Evolutionary conservation across 2,888 invertebrate genomes (phyloP), one percentile per base, ranked within the genome.

Genomic region (Therioaphis trifolii): DNA sequence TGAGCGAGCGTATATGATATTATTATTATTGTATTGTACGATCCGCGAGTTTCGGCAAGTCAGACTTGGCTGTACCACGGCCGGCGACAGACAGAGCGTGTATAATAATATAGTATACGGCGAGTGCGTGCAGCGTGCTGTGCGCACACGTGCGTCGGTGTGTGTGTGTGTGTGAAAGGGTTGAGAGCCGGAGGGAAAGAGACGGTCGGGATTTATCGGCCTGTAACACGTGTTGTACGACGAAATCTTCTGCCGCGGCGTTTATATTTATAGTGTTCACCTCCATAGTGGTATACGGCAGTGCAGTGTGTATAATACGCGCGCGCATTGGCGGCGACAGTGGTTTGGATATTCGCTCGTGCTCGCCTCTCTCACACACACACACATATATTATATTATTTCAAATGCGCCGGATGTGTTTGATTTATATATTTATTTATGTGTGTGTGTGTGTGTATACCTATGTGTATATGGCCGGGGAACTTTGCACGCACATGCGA

Each of bases 211-310:
- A 82, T 82, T 82, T 82, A 82, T 82, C 29, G 74, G 74, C 49
- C 49, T 49, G 82, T 82, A 82, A 82, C 82, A 82, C 72, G 72
- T 82, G 74, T 74, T 82, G 74, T 74, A 52, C 82, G 82, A 82
- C 74, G 82, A 74, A 74, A 82, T 82, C 82, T 80, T 74, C 82
- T 74, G 52, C 35, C 52, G 15, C 49, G 52, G 52, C 24, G n/a
- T 43, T 4, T 74, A 72, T 79, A 52, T 71, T 58, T 55, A 35
- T 43, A 69, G 80, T 43, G 3, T n/a, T n/a, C 14, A 68, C 18
- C 24, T 18, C 7, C 7, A 35, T 35, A 35, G 43, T 49, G n/a
- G n/a, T 7, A 35, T n/a, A 27, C 61, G 11, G 24, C 11, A 27
- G 49, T 27, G 40, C 43, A 58, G n/a, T 69, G 15, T 46, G 15